Conservation (phyloP, 2,113 vertebrate species). For the Stomatorhinus ivindoensis region DNA sequence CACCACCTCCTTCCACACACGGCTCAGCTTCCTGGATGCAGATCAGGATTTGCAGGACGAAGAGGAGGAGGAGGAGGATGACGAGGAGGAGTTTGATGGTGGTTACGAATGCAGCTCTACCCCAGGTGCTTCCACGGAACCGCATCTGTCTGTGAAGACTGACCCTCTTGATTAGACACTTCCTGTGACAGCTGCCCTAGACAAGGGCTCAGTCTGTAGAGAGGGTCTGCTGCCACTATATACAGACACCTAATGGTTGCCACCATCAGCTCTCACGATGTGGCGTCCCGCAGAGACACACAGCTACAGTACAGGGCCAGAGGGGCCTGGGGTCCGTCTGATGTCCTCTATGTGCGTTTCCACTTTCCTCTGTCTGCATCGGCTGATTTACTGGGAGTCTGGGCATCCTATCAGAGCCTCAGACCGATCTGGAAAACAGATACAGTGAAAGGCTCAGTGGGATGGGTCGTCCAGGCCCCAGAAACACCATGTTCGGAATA, state of each 20-base stretch:
- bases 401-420: neutral
- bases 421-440: neutral
- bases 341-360: constrained; percentile 10
- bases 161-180: neutral
- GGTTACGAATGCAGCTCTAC: constrained; percentile 33
- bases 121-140: constrained; percentile 51
- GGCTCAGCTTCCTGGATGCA: constrained; percentile 86
- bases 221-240: neutral
- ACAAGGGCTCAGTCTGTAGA: neutral
- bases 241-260: neutral
- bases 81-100: constrained; percentile 64
- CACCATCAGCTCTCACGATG: neutral
- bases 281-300: neutral
- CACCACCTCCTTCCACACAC: constrained; percentile 88
- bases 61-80: constrained; percentile 57
- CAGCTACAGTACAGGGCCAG: no score
- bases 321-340: neutral
- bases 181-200: neutral
- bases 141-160: neutral
- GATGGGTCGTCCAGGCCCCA: neutral
- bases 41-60: constrained; percentile 66
- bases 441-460: neutral
- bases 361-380: neutral
- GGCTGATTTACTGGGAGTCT: neutral
- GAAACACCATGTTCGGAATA: neutral